Evolutionary conservation across 2,113 vertebrate species (phyloP), one percentile per base, ranked within the genome.

Genomic region (Thalassoma bifasciatum): DNA sequence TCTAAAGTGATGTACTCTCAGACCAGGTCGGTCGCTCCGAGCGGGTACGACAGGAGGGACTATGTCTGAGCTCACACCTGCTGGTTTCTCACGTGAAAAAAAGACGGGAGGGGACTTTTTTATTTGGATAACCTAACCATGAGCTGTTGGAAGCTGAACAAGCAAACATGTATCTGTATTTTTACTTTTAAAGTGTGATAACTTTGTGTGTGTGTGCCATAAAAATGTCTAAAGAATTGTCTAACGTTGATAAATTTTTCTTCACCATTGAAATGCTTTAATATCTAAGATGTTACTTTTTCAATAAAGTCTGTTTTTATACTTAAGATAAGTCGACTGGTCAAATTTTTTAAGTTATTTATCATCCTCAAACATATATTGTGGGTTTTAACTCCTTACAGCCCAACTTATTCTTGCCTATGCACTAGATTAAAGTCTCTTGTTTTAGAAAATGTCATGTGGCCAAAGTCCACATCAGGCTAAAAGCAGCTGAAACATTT

Each of bases 21-120:
- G 1, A 89, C 93, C 10, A 93, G 93, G 76, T 97, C 97, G 77
- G 90, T 70, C 3, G 72, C 73, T 0, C 83, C 86, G 0, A 92
- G 83, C 3, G 72, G 56, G 49, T 85, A 86, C 2, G 90, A 97
- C 79, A 94, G 93, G 88, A 95, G 92, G 87, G 94, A 97, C 93
- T 98, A 98, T 53, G 96, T 98, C 60, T 98, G 92, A 98, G 16
- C 34, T 21, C 1, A 0, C 63, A 69, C n/a, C 81, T 81, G 40
- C 36, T 50, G 2, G n/a, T 57, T 66, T 74, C 71, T 50, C 10
- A 75, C 44, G 7, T 11, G 2, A 56, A 0, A 38, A 3, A 52
- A 26, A 53, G 23, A 75, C 23, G 12, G 11, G 21, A 36, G 24
- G 30, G 36, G 13, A 63, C 2, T 8, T 21, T 59, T 59, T n/a